Percentiles rank a stretch among this genome's conserved stretches.
These are phyloP conservation scores for Linepithema humile DNA, from an alignment of 1,140 invertebrate species.

Conservation along the genomic window DNA sequence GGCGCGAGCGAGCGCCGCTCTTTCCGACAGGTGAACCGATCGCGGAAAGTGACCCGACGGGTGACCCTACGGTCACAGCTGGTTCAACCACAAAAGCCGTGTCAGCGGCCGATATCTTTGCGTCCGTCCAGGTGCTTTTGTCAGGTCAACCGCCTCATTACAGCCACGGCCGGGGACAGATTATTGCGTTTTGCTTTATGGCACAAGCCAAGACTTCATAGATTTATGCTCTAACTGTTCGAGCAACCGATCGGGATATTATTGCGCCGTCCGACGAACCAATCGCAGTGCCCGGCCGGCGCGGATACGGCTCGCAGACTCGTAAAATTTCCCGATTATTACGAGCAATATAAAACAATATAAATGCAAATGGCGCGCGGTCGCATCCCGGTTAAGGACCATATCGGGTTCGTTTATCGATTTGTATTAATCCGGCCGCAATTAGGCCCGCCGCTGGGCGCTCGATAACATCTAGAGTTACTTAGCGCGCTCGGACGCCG, in stretches of 20 bases:
- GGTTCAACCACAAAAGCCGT: slow-evolving; percentile 60
- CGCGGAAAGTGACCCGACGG: slow-evolving; percentile 59
- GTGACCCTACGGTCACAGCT: slow-evolving; percentile 65
- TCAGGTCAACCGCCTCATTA: slow-evolving; percentile 62
- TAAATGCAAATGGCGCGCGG: slow-evolving; percentile 36
- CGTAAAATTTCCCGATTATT: slow-evolving; percentile 39
- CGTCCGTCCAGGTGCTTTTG: slow-evolving; percentile 60
- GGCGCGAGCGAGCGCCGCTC: slow-evolving; percentile 26
- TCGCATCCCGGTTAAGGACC: slow-evolving; percentile 10
- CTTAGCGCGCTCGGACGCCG: slow-evolving; percentile 5
- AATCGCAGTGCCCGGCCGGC: neutral
- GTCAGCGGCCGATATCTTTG: slow-evolving; percentile 56
- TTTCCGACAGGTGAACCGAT: slow-evolving; percentile 59
- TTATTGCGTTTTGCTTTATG: slow-evolving; percentile 43
- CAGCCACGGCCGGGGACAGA: slow-evolving; percentile 30
- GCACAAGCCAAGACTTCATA: slow-evolving; percentile 3
- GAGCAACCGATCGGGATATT: slow-evolving; percentile 17
- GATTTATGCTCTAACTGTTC: slow-evolving; percentile 9
- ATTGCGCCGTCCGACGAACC: slow-evolving; percentile 39
- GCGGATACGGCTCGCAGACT: neutral
- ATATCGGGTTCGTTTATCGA: slow-evolving; percentile 34
- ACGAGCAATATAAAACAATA: slow-evolving; percentile 46
- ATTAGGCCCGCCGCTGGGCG: slow-evolving; percentile 8
- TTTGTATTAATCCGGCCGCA: slow-evolving; percentile 29
- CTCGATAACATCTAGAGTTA: slow-evolving; percentile 38